Evolutionary conservation across 2,113 vertebrate species (phyloP).

Genomic region (Emberiza fucata): DNA sequence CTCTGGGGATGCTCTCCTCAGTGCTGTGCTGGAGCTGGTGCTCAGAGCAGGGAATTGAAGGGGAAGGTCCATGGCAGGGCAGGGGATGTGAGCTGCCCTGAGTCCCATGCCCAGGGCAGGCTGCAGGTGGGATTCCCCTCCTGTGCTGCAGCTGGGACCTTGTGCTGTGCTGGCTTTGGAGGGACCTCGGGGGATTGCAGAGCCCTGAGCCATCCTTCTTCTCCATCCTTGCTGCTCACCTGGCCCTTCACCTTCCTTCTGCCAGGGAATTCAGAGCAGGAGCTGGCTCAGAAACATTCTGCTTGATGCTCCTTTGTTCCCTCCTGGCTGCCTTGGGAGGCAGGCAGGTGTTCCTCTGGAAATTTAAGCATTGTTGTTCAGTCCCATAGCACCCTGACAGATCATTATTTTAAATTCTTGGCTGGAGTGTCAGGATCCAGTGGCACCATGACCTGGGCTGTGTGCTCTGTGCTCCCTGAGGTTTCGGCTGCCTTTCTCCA

Average conservation of each 20-base stretch:
- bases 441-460: neutral
- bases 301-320: neutral
- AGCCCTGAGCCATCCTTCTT: neutral
- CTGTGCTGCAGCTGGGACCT: neutral
- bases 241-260: neutral
- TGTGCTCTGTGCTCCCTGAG: neutral
- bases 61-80: neutral
- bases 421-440: neutral
- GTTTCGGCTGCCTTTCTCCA: neutral
- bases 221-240: neutral
- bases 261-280: neutral
- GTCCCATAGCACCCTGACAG: neutral
- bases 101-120: neutral
- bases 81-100: neutral
- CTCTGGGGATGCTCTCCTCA: neutral
- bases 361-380: neutral
- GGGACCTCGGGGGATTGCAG: neutral
- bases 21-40: fast-evolving
- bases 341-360: neutral
- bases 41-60: fast-evolving
- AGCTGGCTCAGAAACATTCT: neutral
- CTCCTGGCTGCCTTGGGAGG: neutral
- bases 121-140: neutral
- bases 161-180: neutral
- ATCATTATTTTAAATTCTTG: neutral